A percentile compares a stretch with the other conserved stretches of the same genome.
Evolutionary conservation across 1,140 invertebrate species (phyloP).

Genomic region (Caenorhabditis tropicalis): DNA sequence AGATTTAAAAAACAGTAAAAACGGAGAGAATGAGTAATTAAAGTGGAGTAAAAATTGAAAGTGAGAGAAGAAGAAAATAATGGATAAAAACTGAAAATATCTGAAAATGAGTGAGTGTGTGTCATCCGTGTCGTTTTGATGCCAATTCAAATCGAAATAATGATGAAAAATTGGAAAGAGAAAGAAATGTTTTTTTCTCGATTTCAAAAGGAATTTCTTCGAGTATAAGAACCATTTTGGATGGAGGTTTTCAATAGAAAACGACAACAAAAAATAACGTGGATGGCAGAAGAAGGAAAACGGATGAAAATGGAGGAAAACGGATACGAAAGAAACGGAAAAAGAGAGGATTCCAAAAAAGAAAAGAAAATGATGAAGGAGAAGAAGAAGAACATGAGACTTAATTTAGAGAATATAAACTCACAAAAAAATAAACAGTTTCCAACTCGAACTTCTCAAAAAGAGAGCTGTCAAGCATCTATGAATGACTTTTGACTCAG

Average conservation of each 20-base stretch:
- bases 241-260: background rate
- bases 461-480: too few relatives aligned
- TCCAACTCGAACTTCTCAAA: too few relatives aligned
- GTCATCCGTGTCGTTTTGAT: too few relatives aligned
- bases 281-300: background rate
- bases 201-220: slow-evolving; percentile 6
- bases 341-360: background rate
- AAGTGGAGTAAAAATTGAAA: background rate
- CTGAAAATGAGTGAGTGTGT: too few relatives aligned
- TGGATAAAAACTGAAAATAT: too few relatives aligned
- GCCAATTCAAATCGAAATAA: background rate
- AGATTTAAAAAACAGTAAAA: background rate
- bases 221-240: background rate
- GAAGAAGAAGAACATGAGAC: background rate
- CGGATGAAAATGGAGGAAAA: background rate
- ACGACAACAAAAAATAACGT: background rate
- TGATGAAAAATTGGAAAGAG: slow-evolving; percentile 3
- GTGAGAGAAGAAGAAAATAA: background rate
- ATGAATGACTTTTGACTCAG: too few relatives aligned
- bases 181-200: slow-evolving; percentile 12
- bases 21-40: background rate
- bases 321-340: background rate
- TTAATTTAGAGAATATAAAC: background rate
- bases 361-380: background rate
- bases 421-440: too few relatives aligned